Evolutionary conservation across 2,888 invertebrate genomes (phyloP).

Genomic region (Eupithecia exiguata): DNA sequence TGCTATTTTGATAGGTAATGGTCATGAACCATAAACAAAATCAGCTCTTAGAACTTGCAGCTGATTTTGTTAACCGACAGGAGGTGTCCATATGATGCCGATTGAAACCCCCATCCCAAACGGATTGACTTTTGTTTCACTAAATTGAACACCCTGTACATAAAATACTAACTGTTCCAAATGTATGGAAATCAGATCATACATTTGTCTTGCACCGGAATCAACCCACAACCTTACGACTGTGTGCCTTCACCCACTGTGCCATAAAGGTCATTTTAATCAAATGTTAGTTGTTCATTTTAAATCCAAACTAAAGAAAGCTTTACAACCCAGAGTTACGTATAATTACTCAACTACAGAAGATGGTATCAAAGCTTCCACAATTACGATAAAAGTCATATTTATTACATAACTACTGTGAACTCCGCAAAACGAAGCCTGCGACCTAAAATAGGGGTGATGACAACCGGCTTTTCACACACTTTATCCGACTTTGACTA

Average conservation of each 20-base stretch:
- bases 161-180: neutral
- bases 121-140: neutral
- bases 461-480: neutral
- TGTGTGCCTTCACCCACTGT: neutral
- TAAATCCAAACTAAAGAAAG: neutral
- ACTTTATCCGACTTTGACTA: neutral
- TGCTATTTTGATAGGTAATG: too few species aligned
- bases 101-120: neutral
- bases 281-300: neutral
- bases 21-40: too few species aligned
- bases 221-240: neutral
- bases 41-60: neutral
- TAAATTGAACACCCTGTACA: neutral
- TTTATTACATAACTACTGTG: constrained; percentile 34
- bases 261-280: neutral
- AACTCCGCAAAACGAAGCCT: constrained; percentile 29
- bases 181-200: neutral
- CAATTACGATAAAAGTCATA: constrained; percentile 35
- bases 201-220: neutral
- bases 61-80: too few species aligned
- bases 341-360: constrained; percentile 23
- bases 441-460: constrained; percentile 19
- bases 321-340: neutral
- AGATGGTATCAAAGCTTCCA: constrained; percentile 26
- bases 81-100: neutral